phyloP scores from a whole-genome alignment of 2,888 invertebrate genomes.

The Deilephila porcellus region DNA sequence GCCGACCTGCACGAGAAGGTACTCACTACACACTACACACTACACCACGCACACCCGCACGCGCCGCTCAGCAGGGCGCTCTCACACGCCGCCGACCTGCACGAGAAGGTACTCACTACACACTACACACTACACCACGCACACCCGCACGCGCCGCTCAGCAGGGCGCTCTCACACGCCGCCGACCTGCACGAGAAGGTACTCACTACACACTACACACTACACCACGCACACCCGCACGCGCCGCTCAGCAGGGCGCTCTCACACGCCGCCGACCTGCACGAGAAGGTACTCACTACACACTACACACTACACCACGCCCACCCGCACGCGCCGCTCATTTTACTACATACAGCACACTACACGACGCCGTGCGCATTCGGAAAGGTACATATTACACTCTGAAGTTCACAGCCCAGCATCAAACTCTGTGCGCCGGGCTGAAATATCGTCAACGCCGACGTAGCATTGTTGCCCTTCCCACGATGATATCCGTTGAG shows the following conservation, averaged over 20 bases:
- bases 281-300: slow-evolving; percentile 44
- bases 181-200: slow-evolving; percentile 51
- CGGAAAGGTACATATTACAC: too few species aligned
- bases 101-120: slow-evolving; percentile 44
- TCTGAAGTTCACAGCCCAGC: too few species aligned
- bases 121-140: slow-evolving; percentile 89
- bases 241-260: slow-evolving; percentile 93
- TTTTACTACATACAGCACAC: too few species aligned
- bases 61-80: too few species aligned
- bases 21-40: slow-evolving; percentile 57
- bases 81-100: slow-evolving; percentile 73
- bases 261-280: slow-evolving; percentile 84
- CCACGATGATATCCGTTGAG: too few species aligned
- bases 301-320: slow-evolving; percentile 89
- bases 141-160: slow-evolving; percentile 96
- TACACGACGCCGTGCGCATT: too few species aligned
- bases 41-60: too few species aligned
- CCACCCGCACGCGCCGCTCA: slow-evolving; percentile 84
- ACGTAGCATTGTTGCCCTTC: too few species aligned
- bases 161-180: slow-evolving; percentile 91
- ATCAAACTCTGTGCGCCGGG: too few species aligned
- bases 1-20: slow-evolving; percentile 51
- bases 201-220: slow-evolving; percentile 67
- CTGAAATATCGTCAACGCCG: too few species aligned
- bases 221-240: slow-evolving; percentile 97